A percentile compares a stretch with the other conserved stretches of the same genome.
Evolutionary conservation across 1,140 invertebrate genomes (phyloP).

Genomic region (Akabosia matsudoensis): DNA sequence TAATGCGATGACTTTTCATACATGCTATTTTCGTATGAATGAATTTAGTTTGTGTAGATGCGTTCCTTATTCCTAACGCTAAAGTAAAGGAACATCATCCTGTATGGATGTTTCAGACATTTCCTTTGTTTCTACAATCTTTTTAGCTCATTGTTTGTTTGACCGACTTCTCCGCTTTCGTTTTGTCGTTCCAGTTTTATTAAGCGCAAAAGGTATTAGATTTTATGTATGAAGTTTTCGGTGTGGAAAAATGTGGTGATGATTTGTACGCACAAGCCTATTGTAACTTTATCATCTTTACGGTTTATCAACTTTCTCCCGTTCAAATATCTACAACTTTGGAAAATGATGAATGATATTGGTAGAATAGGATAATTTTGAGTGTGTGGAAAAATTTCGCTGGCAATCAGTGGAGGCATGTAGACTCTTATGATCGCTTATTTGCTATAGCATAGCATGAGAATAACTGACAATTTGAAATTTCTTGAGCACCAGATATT

Average conservation of each 20-base stretch:
- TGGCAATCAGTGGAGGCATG: no score
- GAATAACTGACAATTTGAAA: no score
- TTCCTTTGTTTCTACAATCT: neutral
- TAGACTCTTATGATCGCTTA: no score
- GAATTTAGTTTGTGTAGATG: neutral
- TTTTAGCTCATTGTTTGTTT: slow-evolving; percentile 15
- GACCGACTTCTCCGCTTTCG: neutral
- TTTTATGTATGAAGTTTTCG: neutral
- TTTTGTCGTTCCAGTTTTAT: neutral
- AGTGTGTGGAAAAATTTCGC: no score
- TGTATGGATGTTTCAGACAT: neutral
- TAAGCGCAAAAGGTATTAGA: neutral
- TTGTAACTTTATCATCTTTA: neutral
- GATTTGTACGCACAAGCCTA: neutral
- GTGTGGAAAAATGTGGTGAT: neutral
- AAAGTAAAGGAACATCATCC: no score
- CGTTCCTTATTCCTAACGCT: no score
- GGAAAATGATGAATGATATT: no score
- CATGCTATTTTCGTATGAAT: neutral
- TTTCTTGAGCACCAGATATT: no score
- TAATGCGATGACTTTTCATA: neutral
- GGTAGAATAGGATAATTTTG: no score
- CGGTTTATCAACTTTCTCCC: neutral
- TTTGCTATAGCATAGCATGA: no score
- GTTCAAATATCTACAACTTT: neutral